phyloP scores from a whole-genome alignment of 2,113 vertebrate species.

The Bungarus multicinctus region DNA sequence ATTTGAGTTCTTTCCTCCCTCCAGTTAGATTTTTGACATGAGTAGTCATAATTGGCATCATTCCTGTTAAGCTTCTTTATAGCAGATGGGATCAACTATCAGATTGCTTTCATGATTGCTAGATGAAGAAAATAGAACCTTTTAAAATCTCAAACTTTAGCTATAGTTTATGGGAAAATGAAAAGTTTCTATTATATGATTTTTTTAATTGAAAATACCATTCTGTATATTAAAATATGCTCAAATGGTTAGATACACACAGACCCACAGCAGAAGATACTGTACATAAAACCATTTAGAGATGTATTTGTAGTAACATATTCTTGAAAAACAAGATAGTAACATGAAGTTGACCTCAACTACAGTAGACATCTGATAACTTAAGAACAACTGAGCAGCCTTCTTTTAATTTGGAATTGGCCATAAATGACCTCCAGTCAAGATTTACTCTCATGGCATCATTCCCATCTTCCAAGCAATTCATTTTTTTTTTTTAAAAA shows the following conservation, averaged over 20 bases:
- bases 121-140: conserved; percentile 26
- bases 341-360: neutral
- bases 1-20: conserved; percentile 10
- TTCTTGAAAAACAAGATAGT: neutral
- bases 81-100: conserved; percentile 34
- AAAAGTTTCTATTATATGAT: neutral
- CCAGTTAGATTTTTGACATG: conserved; percentile 21
- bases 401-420: neutral
- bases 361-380: neutral
- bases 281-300: neutral
- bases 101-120: conserved; percentile 24
- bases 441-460: neutral
- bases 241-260: neutral
- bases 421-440: neutral
- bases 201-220: neutral
- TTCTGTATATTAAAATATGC: neutral
- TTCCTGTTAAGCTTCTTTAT: conserved; percentile 32
- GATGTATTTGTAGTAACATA: neutral
- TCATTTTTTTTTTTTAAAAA: neutral
- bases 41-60: conserved; percentile 31
- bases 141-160: neutral
- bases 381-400: neutral
- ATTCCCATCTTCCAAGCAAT: neutral
- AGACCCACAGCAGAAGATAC: neutral
- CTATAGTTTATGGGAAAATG: neutral